Evolutionary conservation across 2,888 invertebrate species (phyloP), one percentile per base, ranked within the genome.

Genomic region (Epinotia bilunana): DNA sequence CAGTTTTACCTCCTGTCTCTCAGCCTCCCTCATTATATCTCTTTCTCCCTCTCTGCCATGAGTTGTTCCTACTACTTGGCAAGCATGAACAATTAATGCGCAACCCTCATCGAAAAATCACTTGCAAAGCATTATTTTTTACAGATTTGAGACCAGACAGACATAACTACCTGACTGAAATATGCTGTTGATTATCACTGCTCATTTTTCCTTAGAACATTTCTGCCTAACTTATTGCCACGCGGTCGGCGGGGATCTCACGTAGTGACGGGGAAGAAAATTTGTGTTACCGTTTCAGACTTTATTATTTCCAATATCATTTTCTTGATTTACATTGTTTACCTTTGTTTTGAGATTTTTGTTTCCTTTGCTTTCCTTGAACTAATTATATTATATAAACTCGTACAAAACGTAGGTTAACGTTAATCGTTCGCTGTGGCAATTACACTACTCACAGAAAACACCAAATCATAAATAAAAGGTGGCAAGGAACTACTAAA

Each of bases 271-370:
- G 65, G 61, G 20, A 72, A 71, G 46, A 61, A 58, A 61, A 67
- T 67, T 65, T 28, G 43, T 33, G 71, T 67, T 20, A 72, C 71
- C 75, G 53, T 75, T 67, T 55, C 71, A 67, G 61, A 71, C 65
- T 72, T 72, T 67, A 72, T 67, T 75, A 72, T 71, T 71, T 55
- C 71, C 65, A 33, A 61, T 60, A 71, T 71, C 61, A 71, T 75
- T 65, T 71, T 49, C 43, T 5, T 65, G 74, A 75, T 65, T 71
- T 70, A 74, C 70, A 74, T 60, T 53, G 60, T 70, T 70, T 65
- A 61, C 58, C n/a, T 70, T 53, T 55, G 16, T 60, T 62, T 72
- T 23, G 11, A 11, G 9, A 20, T 39, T 23, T 18, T 39, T n/a
- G n/a, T 6, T 53, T n/a, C 13, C 13, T 6, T 53, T 53, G 2